Evolutionary conservation across 2,113 vertebrate species (phyloP), one percentile per base, ranked within the genome.

Genomic region (Pandion haliaetus): DNA sequence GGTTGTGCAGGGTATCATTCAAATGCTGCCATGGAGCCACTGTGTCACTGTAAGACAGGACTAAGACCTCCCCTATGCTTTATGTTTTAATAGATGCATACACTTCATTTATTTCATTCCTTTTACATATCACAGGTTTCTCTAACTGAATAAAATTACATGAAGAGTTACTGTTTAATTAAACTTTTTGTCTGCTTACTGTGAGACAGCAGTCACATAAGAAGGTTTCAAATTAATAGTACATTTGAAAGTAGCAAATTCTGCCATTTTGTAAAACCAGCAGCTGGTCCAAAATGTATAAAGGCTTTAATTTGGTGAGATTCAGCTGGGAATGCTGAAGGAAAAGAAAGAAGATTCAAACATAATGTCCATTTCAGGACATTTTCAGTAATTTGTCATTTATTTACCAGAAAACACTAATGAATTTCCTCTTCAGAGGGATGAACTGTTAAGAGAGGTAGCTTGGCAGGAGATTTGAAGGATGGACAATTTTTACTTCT

Each of bases 11-110:
- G 20, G 11, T 7, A 11, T 47, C 1, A 0, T 19, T 58, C 36
- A 50, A 61, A 31, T 5, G 36, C 31, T 90, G 82, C 24, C 1
- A 0, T 12, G 38, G 62, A 82, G 54, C 24, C 0, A 0, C 28
- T 34, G 26, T 61, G 50, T 44, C 73, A n/a, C 49, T 85, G 79
- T 17, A 85, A 44, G 36, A 29, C 31, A 63, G 32, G n/a, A 82
- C 13, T 36, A 47, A 76, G 32, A 52, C 25, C 4, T 82, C 21
- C 29, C 3, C 20, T 25, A 36, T 3, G n/a, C 7, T 54, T 91
- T 55, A 6, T 34, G 15, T 36, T 82, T 88, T 47, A 59, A 73
- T 21, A 52, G 24, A 74, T 45, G 12, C 34, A 12, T 7, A 10
- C 6, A 20, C 32, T 77, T 47, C 5, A 9, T 55, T 65, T 61